Conservation (phyloP, 2,797 vertebrate species). For the Chelmon rostratus region DNA sequence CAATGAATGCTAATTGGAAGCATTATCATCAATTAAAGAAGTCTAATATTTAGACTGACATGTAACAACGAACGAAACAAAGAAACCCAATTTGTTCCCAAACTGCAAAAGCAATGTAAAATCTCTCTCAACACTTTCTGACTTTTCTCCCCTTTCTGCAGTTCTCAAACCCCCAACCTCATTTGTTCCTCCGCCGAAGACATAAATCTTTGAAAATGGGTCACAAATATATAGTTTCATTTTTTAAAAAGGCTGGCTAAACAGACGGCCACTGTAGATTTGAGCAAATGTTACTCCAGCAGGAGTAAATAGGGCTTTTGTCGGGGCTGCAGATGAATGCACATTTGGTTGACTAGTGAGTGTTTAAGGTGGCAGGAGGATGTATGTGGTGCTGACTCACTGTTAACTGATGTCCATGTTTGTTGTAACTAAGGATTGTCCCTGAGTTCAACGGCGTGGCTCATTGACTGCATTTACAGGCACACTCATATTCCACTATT, state of each 20-base stretch:
- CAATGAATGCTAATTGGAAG: not conserved
- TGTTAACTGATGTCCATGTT: not conserved
- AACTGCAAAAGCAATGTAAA: not conserved
- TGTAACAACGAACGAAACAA: not conserved
- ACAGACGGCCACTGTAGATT: not conserved
- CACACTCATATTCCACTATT: too few species aligned
- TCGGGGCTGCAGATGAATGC: not conserved
- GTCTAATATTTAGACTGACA: not conserved
- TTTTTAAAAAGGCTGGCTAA: not conserved
- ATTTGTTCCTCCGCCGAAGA: not conserved
- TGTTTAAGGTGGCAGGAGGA: not conserved
- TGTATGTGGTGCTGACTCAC: not conserved
- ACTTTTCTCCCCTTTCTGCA: not conserved
- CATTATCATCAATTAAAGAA: not conserved
- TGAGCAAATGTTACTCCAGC: not conserved
- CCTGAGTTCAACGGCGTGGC: not conserved
- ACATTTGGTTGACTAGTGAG: not conserved
- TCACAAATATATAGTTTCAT: not conserved
- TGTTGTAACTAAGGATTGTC: not conserved
- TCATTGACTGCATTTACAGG: too few species aligned
- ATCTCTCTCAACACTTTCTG: not conserved
- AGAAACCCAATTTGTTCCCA: not conserved
- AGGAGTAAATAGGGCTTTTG: not conserved
- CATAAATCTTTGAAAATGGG: conserved; percentile 6
- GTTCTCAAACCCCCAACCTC: not conserved